Percentiles rank a stretch among this genome's conserved stretches.
Conservation (phyloP, 2,113 vertebrate species). For the Phyllostomus hastatus region DNA sequence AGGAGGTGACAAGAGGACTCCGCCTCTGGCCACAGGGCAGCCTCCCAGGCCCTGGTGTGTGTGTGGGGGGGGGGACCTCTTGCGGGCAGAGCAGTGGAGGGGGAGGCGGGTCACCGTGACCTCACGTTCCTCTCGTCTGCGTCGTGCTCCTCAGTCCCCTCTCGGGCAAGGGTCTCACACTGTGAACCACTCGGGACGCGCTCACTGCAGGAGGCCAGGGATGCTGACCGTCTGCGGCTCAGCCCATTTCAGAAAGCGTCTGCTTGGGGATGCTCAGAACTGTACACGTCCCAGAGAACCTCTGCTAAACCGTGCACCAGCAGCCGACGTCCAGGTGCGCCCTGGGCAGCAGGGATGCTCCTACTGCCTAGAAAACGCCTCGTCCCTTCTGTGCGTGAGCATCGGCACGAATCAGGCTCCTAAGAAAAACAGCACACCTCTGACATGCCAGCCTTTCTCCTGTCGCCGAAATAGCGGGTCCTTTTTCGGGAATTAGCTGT, state of each 20-base stretch:
- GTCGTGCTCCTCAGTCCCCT: background rate
- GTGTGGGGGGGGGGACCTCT: background rate
- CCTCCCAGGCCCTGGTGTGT: conserved; percentile 58
- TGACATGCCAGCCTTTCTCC: conserved; percentile 74
- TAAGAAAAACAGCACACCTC: background rate
- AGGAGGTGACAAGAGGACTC: background rate
- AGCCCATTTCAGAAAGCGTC: background rate
- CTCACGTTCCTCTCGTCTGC: background rate
- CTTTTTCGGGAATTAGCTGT: conserved; percentile 90
- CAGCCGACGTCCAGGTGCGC: background rate
- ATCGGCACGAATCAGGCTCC: background rate
- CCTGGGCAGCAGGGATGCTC: background rate
- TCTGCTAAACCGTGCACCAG: background rate
- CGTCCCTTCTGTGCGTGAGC: background rate
- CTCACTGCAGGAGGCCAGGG: background rate
- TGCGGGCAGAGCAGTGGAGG: background rate
- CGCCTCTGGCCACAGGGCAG: background rate
- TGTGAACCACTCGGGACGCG: background rate
- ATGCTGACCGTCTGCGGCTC: conserved; percentile 32
- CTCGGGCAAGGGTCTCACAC: background rate
- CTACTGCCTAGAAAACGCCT: background rate
- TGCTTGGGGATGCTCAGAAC: conserved; percentile 5
- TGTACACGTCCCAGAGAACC: background rate
- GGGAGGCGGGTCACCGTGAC: background rate
- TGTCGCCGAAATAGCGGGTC: conserved; percentile 94